A percentile compares a stretch with the other conserved stretches of the same genome.
Evolutionary conservation across 1,140 invertebrate genomes (phyloP).

Genomic region (Bombus turneri): DNA sequence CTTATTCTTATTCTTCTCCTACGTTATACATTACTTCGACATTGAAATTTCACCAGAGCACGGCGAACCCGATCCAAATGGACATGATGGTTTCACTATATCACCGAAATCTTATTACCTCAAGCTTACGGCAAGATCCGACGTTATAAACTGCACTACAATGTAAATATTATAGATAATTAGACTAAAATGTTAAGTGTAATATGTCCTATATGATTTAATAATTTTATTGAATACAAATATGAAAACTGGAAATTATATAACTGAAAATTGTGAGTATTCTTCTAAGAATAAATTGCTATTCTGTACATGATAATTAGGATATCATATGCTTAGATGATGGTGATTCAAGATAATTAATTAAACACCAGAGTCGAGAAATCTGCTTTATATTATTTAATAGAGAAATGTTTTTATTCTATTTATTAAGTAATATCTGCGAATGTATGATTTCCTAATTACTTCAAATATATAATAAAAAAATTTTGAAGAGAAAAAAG

Average conservation of each 20-base stretch:
- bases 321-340: neutral
- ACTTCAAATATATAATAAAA: neutral
- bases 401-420: neutral
- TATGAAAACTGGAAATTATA: neutral
- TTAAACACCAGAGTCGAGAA: neutral
- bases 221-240: neutral
- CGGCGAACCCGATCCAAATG: constrained; percentile 72
- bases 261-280: neutral
- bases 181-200: neutral
- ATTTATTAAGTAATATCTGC: neutral
- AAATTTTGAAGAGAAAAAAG: neutral
- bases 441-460: neutral
- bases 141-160: neutral
- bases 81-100: constrained; percentile 82
- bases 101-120: constrained; percentile 81
- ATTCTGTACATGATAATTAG: neutral
- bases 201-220: neutral
- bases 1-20: constrained; percentile 83
- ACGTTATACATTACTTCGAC: constrained; percentile 83
- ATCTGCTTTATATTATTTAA: neutral
- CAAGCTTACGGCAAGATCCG: constrained; percentile 52
- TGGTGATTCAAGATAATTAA: neutral
- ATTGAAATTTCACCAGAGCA: constrained; percentile 75
- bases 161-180: neutral
- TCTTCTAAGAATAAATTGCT: neutral